Conservation (phyloP, 2,888 invertebrate genomes). For the Cryptops parisi region DNA sequence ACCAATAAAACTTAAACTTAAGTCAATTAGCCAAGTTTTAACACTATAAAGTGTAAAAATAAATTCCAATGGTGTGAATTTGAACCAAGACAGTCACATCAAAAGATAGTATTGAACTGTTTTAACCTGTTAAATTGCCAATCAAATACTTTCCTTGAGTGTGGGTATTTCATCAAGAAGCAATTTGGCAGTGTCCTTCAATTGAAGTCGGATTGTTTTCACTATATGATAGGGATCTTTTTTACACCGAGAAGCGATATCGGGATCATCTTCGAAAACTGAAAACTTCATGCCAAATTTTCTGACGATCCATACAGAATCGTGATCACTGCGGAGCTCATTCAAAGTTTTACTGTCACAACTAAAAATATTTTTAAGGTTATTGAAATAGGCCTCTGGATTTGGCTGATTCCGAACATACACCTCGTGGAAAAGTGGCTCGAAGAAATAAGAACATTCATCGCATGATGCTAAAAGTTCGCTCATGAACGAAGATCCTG, state of each 20-base stretch:
- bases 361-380: slow-evolving; percentile 1
- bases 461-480: slow-evolving; percentile 12
- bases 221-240: not conserved
- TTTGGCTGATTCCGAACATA: not conserved
- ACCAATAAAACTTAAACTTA: too few relatives aligned
- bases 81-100: too few relatives aligned
- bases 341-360: slow-evolving; percentile 10
- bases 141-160: slow-evolving; percentile 2
- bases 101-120: too few relatives aligned
- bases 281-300: slow-evolving; percentile 1
- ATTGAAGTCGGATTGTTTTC: slow-evolving; percentile 15
- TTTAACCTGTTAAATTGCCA: too few relatives aligned
- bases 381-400: not conserved
- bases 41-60: too few relatives aligned
- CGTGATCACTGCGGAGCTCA: not conserved
- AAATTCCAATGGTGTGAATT: too few relatives aligned
- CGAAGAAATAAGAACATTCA: slow-evolving; percentile 14
- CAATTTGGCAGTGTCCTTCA: not conserved
- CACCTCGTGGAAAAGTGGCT: slow-evolving; percentile 10
- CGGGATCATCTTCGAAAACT: not conserved
- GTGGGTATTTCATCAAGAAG: not conserved
- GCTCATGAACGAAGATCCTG: slow-evolving; percentile 15
- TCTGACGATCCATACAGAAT: slow-evolving; percentile 12
- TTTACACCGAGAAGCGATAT: slow-evolving; percentile 7
- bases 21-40: too few relatives aligned